Evolutionary conservation across 2,113 vertebrate genomes (phyloP).

Genomic region (Phasianus colchicus): DNA sequence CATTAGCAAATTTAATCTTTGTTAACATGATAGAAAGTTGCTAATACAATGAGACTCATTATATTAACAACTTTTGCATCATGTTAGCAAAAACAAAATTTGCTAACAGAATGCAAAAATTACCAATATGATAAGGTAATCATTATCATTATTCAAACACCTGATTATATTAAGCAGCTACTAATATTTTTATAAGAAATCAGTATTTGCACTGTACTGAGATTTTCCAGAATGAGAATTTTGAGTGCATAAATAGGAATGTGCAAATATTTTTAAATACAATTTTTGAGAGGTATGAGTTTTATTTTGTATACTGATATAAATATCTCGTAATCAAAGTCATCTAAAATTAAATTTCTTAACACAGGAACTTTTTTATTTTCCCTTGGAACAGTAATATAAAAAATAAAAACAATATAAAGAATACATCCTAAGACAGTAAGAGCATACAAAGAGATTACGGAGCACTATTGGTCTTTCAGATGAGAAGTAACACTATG

Average conservation of each 20-base stretch:
- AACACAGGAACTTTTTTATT: not conserved
- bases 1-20: conserved; percentile 80
- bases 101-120: conserved; percentile 76
- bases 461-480: not conserved
- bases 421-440: not conserved
- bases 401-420: not conserved
- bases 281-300: not conserved
- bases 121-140: conserved; percentile 69
- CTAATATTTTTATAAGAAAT: conserved; percentile 18
- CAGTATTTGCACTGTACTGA: not conserved
- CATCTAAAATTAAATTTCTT: not conserved
- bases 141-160: conserved; percentile 64
- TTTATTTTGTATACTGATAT: not conserved
- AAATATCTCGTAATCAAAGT: not conserved
- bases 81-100: conserved; percentile 75
- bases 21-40: conserved; percentile 79
- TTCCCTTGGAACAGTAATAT: not conserved
- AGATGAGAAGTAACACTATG: not conserved
- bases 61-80: conserved; percentile 80
- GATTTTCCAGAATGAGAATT: not conserved
- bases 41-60: conserved; percentile 80
- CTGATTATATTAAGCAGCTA: conserved; percentile 56
- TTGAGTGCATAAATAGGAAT: not conserved
- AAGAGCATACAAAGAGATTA: not conserved
- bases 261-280: not conserved